Evolutionary conservation across 30 jellyfish, hydroid and myxozoan genomes (phyloP).

Genomic region (Aurelia aurita complex sp. Pacific): DNA sequence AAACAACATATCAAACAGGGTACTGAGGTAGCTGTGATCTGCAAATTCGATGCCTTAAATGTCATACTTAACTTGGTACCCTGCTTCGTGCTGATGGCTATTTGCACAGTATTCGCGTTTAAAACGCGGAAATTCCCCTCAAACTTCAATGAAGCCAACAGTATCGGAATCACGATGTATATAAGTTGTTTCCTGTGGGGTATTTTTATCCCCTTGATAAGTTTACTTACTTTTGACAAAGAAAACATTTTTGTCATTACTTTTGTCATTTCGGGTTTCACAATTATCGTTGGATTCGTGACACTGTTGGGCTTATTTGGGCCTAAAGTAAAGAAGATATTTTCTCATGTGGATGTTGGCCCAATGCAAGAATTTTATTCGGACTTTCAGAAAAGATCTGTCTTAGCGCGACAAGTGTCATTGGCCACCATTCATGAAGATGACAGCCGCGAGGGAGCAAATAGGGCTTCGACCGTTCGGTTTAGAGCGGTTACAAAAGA

Average conservation of each 20-base stretch:
- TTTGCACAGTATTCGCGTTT: slow-evolving; percentile 93
- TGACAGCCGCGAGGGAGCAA: neutral
- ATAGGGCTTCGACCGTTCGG: neutral
- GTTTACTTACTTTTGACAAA: slow-evolving; percentile 24
- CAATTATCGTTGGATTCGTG: slow-evolving; percentile 64
- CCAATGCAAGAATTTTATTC: slow-evolving; percentile 46
- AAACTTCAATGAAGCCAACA: slow-evolving; percentile 87
- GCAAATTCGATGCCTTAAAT: slow-evolving; percentile 63
- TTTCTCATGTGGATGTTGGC: slow-evolving; percentile 11
- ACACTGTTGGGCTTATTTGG: slow-evolving; percentile 89
- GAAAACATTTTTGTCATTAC: slow-evolving; percentile 39
- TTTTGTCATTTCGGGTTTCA: slow-evolving; percentile 56
- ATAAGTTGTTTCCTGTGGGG: slow-evolving; percentile 86
- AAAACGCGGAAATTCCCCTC: slow-evolving; percentile 93
- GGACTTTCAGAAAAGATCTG: slow-evolving; percentile 6
- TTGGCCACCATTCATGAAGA: slow-evolving; percentile 25
- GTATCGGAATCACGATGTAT: slow-evolving; percentile 95
- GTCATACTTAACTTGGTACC: slow-evolving; percentile 73
- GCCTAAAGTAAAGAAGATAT: slow-evolving; percentile 66
- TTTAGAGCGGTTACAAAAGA: slow-evolving; percentile 12
- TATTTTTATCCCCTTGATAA: slow-evolving; percentile 53
- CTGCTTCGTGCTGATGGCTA: slow-evolving; percentile 77
- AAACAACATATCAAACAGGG: slow-evolving; percentile 26
- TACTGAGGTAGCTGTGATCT: slow-evolving; percentile 56
- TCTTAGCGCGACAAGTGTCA: neutral